Conservation (phyloP, 2,113 vertebrate genomes). For the Lichenostomus cassidix region DNA sequence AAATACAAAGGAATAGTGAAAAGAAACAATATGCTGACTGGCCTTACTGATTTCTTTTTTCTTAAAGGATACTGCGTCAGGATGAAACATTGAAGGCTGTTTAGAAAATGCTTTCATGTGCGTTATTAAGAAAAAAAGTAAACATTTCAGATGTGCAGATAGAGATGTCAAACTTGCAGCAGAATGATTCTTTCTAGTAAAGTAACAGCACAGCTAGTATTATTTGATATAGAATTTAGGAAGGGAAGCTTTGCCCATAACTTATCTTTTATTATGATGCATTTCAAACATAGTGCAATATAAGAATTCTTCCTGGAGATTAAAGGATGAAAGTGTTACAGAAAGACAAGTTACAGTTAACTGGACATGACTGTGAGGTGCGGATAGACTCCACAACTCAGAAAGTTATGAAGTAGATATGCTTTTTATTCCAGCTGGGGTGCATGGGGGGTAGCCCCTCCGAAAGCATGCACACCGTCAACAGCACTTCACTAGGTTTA, state of each 20-base stretch:
- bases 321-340: neutral
- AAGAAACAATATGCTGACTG: neutral
- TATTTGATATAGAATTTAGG: neutral
- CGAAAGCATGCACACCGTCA: no score
- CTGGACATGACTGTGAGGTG: neutral
- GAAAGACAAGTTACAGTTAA: neutral
- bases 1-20: neutral
- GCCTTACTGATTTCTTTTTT: neutral
- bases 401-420: no score
- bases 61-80: neutral
- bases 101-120: neutral
- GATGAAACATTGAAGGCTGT: neutral
- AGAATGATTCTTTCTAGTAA: neutral
- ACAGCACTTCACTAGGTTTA: no score
- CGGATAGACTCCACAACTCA: no score
- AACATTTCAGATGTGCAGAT: neutral
- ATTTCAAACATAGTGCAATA: neutral
- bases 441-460: no score
- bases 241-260: neutral
- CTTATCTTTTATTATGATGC: neutral
- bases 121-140: neutral
- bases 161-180: neutral
- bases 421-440: no score
- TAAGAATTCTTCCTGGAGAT: neutral
- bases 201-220: neutral